These are phyloP conservation scores for Porites rus DNA, from an alignment of 92 coral and sea anemone species.

Conservation along the genomic window DNA sequence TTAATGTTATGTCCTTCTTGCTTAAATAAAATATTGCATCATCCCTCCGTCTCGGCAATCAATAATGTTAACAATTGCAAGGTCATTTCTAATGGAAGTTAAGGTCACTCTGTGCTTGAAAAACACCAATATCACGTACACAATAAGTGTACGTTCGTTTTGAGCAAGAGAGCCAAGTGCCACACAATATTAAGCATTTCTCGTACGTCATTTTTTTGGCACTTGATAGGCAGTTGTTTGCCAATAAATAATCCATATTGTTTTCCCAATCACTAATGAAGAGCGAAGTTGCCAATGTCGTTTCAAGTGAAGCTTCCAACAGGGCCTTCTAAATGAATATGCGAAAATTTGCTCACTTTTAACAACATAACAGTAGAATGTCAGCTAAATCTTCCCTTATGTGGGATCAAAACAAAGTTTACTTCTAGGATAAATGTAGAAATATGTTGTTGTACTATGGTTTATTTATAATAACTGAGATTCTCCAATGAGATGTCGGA, in stretches of 20 bases:
- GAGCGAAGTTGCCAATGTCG: background rate
- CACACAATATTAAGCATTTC: conserved; percentile 3
- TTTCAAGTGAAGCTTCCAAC: background rate
- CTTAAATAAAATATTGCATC: no score
- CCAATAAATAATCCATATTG: no score
- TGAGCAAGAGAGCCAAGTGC: conserved; percentile 22
- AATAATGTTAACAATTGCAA: background rate
- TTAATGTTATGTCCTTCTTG: no score
- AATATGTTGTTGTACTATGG: no score
- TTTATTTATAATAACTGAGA: no score
- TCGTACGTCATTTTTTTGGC: background rate
- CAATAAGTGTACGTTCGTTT: background rate
- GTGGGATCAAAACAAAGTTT: no score
- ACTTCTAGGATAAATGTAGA: no score
- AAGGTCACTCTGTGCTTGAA: conserved; percentile 15
- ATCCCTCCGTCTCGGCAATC: background rate
- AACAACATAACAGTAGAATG: no score
- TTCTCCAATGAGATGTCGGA: no score
- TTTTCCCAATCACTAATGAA: background rate
- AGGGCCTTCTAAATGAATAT: no score
- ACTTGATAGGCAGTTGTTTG: background rate
- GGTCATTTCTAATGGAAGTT: background rate
- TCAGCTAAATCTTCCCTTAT: no score
- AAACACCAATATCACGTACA: conserved; percentile 1
- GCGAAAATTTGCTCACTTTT: no score